A percentile compares a stretch with the other conserved stretches of the same genome.
Evolutionary conservation across 2,113 vertebrate species (phyloP).

Genomic region (Tyto alba): DNA sequence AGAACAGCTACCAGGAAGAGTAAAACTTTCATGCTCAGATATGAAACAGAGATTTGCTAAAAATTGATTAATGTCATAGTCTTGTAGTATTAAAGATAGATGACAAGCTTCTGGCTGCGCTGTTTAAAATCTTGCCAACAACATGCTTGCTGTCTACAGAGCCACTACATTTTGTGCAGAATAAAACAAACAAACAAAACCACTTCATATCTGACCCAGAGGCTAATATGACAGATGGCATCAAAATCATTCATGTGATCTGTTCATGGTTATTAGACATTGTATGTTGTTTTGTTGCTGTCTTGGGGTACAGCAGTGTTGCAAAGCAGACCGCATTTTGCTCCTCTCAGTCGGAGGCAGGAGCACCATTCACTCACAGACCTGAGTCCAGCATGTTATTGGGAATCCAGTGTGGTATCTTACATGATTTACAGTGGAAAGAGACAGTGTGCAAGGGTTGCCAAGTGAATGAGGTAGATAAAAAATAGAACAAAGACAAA

Average conservation of each 20-base stretch:
- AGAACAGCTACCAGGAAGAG: conserved; percentile 32
- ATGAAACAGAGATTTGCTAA: conserved; percentile 35
- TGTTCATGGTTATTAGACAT: background rate
- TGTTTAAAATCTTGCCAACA: conserved; percentile 4
- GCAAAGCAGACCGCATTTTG: background rate
- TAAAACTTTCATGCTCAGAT: conserved; percentile 16
- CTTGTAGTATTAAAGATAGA: conserved; percentile 9
- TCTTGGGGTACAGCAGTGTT: background rate
- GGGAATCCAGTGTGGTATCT: accelerated
- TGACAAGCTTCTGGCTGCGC: background rate
- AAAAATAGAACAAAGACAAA: background rate
- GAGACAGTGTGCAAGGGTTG: background rate
- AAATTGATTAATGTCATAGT: conserved; percentile 40
- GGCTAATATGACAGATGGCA: background rate
- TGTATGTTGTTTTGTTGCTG: background rate
- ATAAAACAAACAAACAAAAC: background rate
- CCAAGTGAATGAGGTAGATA: background rate
- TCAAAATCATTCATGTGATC: background rate
- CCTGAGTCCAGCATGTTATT: background rate
- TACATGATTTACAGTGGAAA: accelerated
- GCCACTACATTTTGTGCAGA: background rate
- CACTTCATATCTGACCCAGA: background rate
- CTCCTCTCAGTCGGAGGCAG: background rate
- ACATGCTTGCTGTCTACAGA: background rate
- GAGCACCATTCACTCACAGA: background rate